Evolutionary conservation across 2,113 vertebrate genomes (phyloP), one percentile per base, ranked within the genome.

Genomic region (Chiloscyllium plagiosum): DNA sequence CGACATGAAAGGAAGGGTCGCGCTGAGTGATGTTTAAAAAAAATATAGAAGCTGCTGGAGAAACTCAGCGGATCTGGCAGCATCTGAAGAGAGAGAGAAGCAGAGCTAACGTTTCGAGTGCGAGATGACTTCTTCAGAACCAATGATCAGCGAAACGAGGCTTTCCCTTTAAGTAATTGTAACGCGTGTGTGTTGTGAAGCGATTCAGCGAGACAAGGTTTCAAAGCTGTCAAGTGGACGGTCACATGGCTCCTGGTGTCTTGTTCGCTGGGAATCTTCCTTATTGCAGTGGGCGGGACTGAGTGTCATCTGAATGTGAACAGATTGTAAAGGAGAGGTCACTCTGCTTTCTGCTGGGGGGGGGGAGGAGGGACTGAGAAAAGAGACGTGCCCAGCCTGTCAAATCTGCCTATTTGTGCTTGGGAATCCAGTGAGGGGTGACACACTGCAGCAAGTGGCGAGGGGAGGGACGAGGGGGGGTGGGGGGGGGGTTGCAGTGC

Each of bases 311-410:
- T 65, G 89, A 68, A 93, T n/a, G 89, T 66, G 89, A 93, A 1
- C 56, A 37, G 89, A 93, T n/a, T 68, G 17, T 65, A 10, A 66
- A 93, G 61, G 52, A 66, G 29, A 61, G 66, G 33, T 93, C 61
- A 66, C 37, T 93, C 89, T 93, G 89, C 6, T 19, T 66, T 65
- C 2, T 89, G 2, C 12, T 8, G 2, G 72, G 7, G n/a, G n/a
- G n/a, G n/a, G n/a, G n/a, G n/a, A n/a, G n/a, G n/a, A 37, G 4
- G n/a, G 78, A 17, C 13, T 33, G n/a, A 33, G 78, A 7, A 93
- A 66, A 93, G 17, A 93, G 66, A 66, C 89, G 89, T 93, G 89
- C 66, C 33, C 17, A 93, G 89, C 33, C 61, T 93, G 89, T 93
- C 61, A 93, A 93, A 37, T 22, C 89, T 66, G 2, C 17, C 7